phyloP scores from a whole-genome alignment of 1,140 invertebrate genomes.

The Drosophila biarmipes region DNA sequence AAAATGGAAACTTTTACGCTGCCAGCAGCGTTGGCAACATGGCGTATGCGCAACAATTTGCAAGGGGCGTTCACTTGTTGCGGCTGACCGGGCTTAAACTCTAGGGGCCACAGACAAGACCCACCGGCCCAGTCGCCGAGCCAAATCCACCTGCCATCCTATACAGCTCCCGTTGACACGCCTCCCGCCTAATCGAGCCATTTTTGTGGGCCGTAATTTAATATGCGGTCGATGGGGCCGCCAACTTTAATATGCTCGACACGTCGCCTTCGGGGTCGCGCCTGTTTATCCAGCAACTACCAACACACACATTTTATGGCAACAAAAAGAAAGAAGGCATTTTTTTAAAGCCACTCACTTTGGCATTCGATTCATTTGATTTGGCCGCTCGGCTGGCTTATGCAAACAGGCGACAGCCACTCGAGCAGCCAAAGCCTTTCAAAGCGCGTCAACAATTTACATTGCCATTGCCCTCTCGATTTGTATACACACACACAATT shows the following conservation, averaged over 20 bases:
- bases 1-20: slow-evolving; percentile 56
- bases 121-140: not conserved
- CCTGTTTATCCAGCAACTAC: slow-evolving; percentile 51
- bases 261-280: slow-evolving; percentile 48
- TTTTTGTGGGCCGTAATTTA: slow-evolving; percentile 75
- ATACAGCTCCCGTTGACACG: not conserved
- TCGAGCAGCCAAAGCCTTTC: slow-evolving; percentile 61
- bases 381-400: slow-evolving; percentile 61
- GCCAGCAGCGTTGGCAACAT: slow-evolving; percentile 30
- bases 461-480: slow-evolving; percentile 72
- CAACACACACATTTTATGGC: not conserved
- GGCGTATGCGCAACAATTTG: slow-evolving; percentile 78
- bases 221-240: slow-evolving; percentile 49
- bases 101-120: slow-evolving; percentile 38
- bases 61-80: slow-evolving; percentile 56
- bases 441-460: slow-evolving; percentile 70
- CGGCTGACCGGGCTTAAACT: slow-evolving; percentile 60
- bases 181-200: slow-evolving; percentile 57
- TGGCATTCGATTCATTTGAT: slow-evolving; percentile 72
- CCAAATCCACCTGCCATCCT: slow-evolving; percentile 27
- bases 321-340: slow-evolving; percentile 1
- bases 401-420: slow-evolving; percentile 70
- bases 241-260: slow-evolving; percentile 67
- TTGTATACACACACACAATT: slow-evolving; percentile 26
- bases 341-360: slow-evolving; percentile 59